Base-by-base conservation (phyloP, 2,888 invertebrate species). In the Meteorus cinctellus region DNA sequence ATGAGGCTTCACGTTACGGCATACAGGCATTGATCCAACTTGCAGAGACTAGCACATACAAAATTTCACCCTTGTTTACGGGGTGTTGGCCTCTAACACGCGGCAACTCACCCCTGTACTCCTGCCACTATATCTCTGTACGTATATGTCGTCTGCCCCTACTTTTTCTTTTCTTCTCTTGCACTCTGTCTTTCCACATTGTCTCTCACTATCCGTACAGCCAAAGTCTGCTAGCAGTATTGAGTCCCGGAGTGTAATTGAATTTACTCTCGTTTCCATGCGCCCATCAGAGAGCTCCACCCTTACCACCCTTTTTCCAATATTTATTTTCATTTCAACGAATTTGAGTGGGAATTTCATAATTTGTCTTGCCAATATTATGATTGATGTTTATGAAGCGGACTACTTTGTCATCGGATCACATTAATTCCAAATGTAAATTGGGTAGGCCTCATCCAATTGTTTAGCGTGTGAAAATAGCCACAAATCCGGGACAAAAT, bases 31-130 rank as follows among this genome's bases (percentile, higher is more conserved):
- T 69, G 69, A 75, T 75, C 63, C 63, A 51, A 51, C 60, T 45
- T 45, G n/a, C 51, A 31, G 24, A 76, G 77, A 68, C 76, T 66
- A 76, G 79, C 80, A 80, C 80, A 81, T 82, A 81, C 79, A 81
- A 84, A 83, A 85, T 84, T 81, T 82, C 82, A 82, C 84, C 84
- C 85, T 85, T 85, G 84, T 86, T 86, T 85, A 84, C 82, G 79
- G 84, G 84, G 83, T 84, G 82, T 85, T 84, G 84, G 83, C 81
- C 80, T 72, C 79, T 72, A 74, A 45, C 69, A 74, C 67, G 74
- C 74, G 67, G 45, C 67, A 51, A 45, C 55, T 51, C 59, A 27
- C 60, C 24, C 59, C 51, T 41, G 36, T 55, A 16, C 59, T 66
- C 51, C 62, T 41, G 24, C 62, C 60, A 34, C n/a, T 24, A 41